Conservation (phyloP, 2,888 invertebrate species). For the Drosophila multiciliata region DNA sequence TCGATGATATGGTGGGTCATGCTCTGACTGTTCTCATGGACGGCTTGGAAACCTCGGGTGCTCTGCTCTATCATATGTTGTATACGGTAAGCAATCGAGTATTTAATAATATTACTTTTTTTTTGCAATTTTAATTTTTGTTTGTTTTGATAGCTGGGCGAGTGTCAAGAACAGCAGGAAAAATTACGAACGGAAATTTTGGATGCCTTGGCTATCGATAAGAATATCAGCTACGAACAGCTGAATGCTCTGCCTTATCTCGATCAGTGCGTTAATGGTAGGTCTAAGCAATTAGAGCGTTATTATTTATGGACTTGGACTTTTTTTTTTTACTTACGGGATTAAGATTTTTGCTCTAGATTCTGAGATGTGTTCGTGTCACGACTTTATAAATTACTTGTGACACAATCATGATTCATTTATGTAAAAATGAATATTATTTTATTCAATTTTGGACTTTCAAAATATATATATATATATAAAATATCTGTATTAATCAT, state of each 20-base stretch:
- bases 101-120: background rate
- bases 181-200: constrained; percentile 77
- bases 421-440: background rate
- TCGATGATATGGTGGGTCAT: constrained; percentile 77
- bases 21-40: constrained; percentile 78
- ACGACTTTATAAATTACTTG: background rate
- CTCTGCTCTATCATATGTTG: constrained; percentile 67
- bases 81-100: constrained; percentile 55
- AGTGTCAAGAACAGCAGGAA: constrained; percentile 66
- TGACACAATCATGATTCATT: background rate
- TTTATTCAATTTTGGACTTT: constrained; percentile 49
- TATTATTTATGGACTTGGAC: background rate
- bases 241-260: constrained; percentile 77
- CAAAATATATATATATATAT: background rate
- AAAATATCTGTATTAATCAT: background rate
- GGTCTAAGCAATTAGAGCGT: background rate
- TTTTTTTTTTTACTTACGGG: background rate
- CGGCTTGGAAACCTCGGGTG: constrained; percentile 81
- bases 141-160: constrained; percentile 64
- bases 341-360: background rate
- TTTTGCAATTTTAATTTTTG: background rate
- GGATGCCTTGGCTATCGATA: constrained; percentile 38
- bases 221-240: constrained; percentile 70
- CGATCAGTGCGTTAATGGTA: constrained; percentile 82
- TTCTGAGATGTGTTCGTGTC: background rate